phyloP scores from a whole-genome alignment of 2,888 invertebrate species.

The Leptinotarsa haldemani region DNA sequence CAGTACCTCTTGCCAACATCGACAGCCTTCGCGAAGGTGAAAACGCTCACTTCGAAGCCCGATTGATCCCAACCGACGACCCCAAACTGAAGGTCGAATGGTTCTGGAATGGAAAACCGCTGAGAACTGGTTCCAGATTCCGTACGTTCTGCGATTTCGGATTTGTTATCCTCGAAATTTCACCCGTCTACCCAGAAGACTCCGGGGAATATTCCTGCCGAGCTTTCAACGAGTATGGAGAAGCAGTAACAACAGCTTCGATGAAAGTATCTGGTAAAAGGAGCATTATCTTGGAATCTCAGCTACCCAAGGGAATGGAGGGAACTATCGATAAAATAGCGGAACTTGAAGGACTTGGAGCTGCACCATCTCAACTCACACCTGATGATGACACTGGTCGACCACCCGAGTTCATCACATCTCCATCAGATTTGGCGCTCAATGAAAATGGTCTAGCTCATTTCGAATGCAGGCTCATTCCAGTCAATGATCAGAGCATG shows the following conservation, averaged over 20 bases:
- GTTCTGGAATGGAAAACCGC: constrained; percentile 93
- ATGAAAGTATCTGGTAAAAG: constrained; percentile 94
- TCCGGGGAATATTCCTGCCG: constrained; percentile 92
- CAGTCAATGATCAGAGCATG: constrained; percentile 93
- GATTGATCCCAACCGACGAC: constrained; percentile 90
- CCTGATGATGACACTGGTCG: constrained; percentile 87
- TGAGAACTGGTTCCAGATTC: constrained; percentile 90
- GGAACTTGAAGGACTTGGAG: constrained; percentile 87
- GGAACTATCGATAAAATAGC: constrained; percentile 94
- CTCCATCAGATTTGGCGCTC: constrained; percentile 85
- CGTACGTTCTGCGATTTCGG: constrained; percentile 98
- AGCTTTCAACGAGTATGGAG: constrained; percentile 88
- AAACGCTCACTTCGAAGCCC: constrained; percentile 91
- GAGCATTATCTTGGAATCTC: constrained; percentile 91
- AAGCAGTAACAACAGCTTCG: constrained; percentile 88
- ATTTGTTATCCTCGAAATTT: constrained; percentile 96
- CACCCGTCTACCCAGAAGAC: constrained; percentile 96
- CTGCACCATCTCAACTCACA: constrained; percentile 73
- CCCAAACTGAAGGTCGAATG: constrained; percentile 92
- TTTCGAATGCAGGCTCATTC: constrained; percentile 90
- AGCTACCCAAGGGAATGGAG: constrained; percentile 93
- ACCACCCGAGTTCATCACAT: constrained; percentile 91
- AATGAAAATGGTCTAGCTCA: constrained; percentile 91
- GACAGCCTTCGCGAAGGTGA: constrained; percentile 91
- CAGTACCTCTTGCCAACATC: constrained; percentile 87